Base-by-base conservation (phyloP, 2,113 vertebrate species). In the Paraplagusia blochii region DNA sequence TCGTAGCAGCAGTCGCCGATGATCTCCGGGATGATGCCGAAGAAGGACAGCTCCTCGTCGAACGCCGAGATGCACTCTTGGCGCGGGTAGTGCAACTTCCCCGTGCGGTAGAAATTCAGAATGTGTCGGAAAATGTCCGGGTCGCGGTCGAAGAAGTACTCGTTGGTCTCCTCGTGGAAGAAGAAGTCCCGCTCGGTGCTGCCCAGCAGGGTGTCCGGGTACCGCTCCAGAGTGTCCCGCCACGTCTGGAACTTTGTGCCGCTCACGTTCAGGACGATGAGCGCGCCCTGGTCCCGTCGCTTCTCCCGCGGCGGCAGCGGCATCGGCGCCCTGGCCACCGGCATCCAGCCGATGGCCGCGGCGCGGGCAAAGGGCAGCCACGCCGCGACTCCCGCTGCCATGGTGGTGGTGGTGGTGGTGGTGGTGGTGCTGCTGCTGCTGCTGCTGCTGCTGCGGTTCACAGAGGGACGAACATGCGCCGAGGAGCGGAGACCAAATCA, bases 101-200 rank as follows among this genome's bases (percentile, higher is more conserved):
- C 97, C 0, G 95, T 98, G 53, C 94, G 94, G 82, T 99, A 99
- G 71, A 98, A 98, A 83, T 98, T 98, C 36, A 99, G 92, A 69
- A 99, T 94, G 79, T 96, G 92, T 33, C 97, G 91, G 85, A 99
- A 99, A 77, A 97, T 94, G 66, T 97, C 95, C 29, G 96, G 94
- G 81, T 99, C 97, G 40, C 97, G 94, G 87, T 99, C 97, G 48
- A 99, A 98, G 85, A 99, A 99, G 81, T 93, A 99, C 79, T 99
- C 96, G 69, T 91, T 89, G 6, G 81, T 93, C 61, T 98, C 95
- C 35, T 95, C 92, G 11, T 94, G 94, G 82, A 92, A 97, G 87
- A 99, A 99, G 77, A 98, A 98, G 82, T 98, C 97, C 51, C 93
- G 80, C 85, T 99, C 97, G 0, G 95, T 92, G 82, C 95, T 97